These are phyloP conservation scores for Drosophila leontia DNA, from an alignment of 1,140 invertebrate species.

Conservation along the genomic window DNA sequence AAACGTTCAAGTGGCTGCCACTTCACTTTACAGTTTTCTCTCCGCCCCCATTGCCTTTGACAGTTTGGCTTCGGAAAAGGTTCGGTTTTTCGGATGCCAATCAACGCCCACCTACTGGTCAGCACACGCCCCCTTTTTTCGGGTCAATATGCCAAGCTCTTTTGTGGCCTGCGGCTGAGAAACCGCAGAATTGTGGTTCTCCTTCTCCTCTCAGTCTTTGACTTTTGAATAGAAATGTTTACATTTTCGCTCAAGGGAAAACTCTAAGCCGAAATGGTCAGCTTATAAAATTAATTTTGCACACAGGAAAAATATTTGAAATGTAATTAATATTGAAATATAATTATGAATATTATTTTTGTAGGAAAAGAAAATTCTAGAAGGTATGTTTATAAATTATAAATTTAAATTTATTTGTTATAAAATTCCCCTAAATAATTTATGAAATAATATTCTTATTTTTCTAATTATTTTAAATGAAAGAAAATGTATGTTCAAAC, in stretches of 20 bases:
- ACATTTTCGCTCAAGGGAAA: conserved; percentile 18
- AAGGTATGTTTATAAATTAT: too few relatives aligned
- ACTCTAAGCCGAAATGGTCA: conserved; percentile 12
- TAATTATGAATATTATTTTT: not conserved
- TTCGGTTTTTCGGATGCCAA: conserved; percentile 32
- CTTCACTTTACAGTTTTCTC: conserved; percentile 30
- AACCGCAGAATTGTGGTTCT: conserved; percentile 42
- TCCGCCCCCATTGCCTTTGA: conserved; percentile 23
- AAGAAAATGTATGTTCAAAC: not conserved
- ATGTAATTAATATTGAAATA: too few relatives aligned
- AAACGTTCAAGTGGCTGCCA: conserved; percentile 36
- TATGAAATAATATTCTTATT: too few relatives aligned
- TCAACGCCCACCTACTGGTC: conserved; percentile 43
- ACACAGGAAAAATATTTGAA: not conserved
- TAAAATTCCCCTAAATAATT: too few relatives aligned
- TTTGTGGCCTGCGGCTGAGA: conserved; percentile 47
- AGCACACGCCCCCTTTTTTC: conserved; percentile 21
- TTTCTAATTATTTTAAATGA: not conserved
- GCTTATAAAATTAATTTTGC: conserved; percentile 25
- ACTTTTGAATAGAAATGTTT: conserved; percentile 36
- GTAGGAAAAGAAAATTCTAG: too few relatives aligned
- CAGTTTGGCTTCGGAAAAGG: conserved; percentile 11
- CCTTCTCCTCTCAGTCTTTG: conserved; percentile 1
- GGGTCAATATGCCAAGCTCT: conserved; percentile 53
- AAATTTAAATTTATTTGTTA: too few relatives aligned